phyloP scores from a whole-genome alignment of 2,113 vertebrate species.

The Rhinoptilus africanus region DNA sequence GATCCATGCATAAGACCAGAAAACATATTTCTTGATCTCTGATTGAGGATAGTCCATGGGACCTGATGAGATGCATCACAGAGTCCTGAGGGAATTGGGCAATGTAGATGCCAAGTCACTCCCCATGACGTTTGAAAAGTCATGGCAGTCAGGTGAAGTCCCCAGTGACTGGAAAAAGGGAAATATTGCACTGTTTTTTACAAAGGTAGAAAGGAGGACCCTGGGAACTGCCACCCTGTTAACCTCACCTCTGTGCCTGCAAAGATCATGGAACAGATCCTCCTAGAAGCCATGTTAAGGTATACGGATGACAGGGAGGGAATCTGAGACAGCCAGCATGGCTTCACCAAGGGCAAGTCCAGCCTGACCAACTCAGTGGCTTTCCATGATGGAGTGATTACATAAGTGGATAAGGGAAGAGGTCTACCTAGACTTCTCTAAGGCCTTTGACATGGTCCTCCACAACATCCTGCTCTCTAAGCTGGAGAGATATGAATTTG shows the following conservation, averaged over 20 bases:
- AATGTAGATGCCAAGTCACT: neutral
- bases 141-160: neutral
- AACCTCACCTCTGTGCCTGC: neutral
- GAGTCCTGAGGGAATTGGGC: neutral
- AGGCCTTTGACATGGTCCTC: neutral
- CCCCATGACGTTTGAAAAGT: neutral
- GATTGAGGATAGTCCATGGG: neutral
- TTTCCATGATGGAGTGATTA: neutral
- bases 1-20: neutral
- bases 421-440: neutral
- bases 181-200: neutral
- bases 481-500: neutral
- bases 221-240: neutral
- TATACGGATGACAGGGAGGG: too few species aligned
- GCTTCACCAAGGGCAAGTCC: neutral
- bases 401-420: neutral
- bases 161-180: neutral
- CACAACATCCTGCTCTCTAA: neutral
- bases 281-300: too few species aligned
- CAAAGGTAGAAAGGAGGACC: neutral
- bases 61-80: neutral
- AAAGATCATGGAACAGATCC: neutral
- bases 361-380: neutral
- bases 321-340: too few species aligned
- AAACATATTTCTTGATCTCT: neutral